These are phyloP conservation scores for Coracopsis vasa DNA, from an alignment of 2,113 vertebrate species.

Conservation along the genomic window DNA sequence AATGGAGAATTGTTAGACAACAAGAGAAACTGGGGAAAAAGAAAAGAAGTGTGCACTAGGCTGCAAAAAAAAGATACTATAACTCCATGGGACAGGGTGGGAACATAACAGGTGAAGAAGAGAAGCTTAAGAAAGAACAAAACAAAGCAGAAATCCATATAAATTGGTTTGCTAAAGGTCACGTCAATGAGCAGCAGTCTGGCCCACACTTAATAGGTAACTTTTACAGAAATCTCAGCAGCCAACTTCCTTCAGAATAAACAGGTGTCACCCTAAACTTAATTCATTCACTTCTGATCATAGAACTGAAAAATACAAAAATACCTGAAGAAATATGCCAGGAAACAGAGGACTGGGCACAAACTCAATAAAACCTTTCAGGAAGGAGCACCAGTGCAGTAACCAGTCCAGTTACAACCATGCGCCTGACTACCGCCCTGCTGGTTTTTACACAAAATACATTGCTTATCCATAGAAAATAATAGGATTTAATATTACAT, in stretches of 20 bases:
- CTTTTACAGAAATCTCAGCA: background rate
- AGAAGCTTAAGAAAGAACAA: background rate
- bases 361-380: background rate
- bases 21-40: accelerated
- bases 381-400: too few species aligned
- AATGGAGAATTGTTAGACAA: background rate
- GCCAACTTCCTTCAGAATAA: background rate
- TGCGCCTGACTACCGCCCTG: background rate
- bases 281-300: background rate
- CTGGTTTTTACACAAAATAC: background rate
- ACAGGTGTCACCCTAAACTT: background rate
- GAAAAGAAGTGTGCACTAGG: background rate
- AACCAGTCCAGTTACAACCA: background rate
- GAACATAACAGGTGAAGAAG: background rate
- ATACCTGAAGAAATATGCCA: background rate
- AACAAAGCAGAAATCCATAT: background rate
- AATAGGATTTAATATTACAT: accelerated
- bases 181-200: background rate
- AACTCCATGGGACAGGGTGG: accelerated
- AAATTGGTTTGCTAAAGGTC: background rate
- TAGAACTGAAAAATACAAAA: background rate
- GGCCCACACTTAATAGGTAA: background rate
- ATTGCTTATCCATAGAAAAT: background rate
- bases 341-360: background rate
- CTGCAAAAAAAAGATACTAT: background rate